Evolutionary conservation across 2,113 vertebrate species (phyloP).

Genomic region (Chloroceryle aenea): DNA sequence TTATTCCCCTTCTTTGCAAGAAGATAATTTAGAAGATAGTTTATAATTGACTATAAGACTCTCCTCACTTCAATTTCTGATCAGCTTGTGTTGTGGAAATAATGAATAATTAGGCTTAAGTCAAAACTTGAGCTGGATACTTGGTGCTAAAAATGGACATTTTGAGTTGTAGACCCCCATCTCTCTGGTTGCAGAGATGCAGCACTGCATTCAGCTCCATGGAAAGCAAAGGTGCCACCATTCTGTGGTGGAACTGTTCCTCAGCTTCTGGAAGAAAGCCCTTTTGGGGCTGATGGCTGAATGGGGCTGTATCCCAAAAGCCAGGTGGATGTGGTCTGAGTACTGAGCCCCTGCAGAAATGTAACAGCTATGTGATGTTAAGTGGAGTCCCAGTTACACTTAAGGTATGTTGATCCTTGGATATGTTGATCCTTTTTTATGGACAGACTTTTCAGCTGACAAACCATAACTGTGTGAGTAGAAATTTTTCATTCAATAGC

Average conservation of each 20-base stretch:
- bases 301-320: neutral
- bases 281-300: neutral
- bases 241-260: neutral
- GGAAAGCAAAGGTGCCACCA: neutral
- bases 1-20: neutral
- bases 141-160: neutral
- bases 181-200: neutral
- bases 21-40: neutral
- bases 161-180: neutral
- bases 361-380: neutral
- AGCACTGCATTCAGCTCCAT: neutral
- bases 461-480: neutral
- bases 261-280: neutral
- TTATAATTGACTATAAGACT: neutral
- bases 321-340: rapidly evolving
- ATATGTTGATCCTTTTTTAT: neutral
- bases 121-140: neutral
- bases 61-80: conserved; percentile 4
- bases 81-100: neutral
- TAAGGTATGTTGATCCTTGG: neutral
- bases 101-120: neutral
- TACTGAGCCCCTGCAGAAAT: neutral
- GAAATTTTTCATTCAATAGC: conserved; percentile 3
- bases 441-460: neutral
- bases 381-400: neutral